Base-by-base conservation (phyloP, 2,888 invertebrate species). In the Brenthis daphne region DNA sequence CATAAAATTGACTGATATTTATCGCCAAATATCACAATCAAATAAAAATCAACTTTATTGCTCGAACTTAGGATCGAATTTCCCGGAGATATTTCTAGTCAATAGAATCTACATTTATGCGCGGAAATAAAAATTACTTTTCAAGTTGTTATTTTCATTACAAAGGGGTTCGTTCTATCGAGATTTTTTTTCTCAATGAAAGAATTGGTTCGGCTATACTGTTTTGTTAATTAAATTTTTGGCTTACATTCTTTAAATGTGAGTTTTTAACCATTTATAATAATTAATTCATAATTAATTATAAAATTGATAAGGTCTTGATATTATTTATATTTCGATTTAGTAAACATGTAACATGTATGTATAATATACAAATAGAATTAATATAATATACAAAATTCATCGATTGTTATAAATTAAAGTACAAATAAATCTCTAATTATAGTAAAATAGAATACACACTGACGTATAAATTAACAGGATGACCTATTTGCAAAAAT, bases 51-150 rank as follows among this genome's bases (percentile, higher is more conserved):
- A 69, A 68, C 74, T 72, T 65, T 75, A 65, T 64, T 54, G 24
- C 63, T 37, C 61, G 64, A 20, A 48, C 29, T 69, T 70, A 73
- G 57, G 68, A 68, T 70, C 60, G 67, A 70, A 73, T 70, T 74
- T 57, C 60, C 68, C 64, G 6, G 24, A 43, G 56, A 33, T 54
- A 37, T 37, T 48, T 14, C 56, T 54, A 63, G 64, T 70, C 72
- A 70, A 74, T 71, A 64, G 71, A 65, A 71, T 58, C 67, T 65
- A 68, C 70, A 70, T 73, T 72, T 73, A 74, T 74, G 69, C 71
- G 56, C 65, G 71, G 74, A 73, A 77, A 76, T 74, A 76, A 72
- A 76, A 75, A 75, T 76, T 74, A 74, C 75, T 74, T 73, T 70
- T 70, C 65, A 69, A 73, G 71, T 75, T 73, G 73, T 74, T 75